Evolutionary conservation across 2,888 invertebrate genomes (phyloP).

Genomic region (Diplazon laetatorius): DNA sequence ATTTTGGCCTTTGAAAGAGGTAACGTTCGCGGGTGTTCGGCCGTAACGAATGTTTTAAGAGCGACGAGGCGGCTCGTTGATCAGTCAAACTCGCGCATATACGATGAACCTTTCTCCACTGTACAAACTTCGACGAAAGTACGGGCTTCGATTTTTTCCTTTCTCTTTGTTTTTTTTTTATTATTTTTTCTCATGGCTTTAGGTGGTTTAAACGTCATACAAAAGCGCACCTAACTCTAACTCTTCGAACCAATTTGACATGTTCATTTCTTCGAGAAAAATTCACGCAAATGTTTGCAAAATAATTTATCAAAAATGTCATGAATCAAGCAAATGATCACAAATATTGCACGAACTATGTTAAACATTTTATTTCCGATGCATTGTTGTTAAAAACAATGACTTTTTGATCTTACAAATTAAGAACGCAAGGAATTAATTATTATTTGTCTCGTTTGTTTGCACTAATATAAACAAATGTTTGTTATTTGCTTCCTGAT

Average conservation of each 20-base stretch:
- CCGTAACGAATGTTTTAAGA: conserved; percentile 43
- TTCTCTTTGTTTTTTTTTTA: background rate
- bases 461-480: no score
- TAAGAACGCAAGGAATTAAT: no score
- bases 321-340: background rate
- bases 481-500: no score
- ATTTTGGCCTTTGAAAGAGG: conserved; percentile 55
- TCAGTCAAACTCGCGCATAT: conserved; percentile 35
- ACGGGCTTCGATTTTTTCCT: conserved; percentile 5
- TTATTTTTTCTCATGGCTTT: background rate
- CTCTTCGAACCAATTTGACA: background rate
- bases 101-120: conserved; percentile 22
- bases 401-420: background rate
- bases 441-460: no score
- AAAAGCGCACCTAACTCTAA: background rate
- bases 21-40: conserved; percentile 44
- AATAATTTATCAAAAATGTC: background rate
- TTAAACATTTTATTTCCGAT: background rate
- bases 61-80: conserved; percentile 37
- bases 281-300: no score
- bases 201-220: background rate
- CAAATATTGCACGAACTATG: no score
- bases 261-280: no score
- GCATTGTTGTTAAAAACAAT: background rate
- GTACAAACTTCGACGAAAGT: conserved; percentile 6